Conservation (phyloP, 2,797 vertebrate genomes). For the Pseudochromis fuscus region DNA sequence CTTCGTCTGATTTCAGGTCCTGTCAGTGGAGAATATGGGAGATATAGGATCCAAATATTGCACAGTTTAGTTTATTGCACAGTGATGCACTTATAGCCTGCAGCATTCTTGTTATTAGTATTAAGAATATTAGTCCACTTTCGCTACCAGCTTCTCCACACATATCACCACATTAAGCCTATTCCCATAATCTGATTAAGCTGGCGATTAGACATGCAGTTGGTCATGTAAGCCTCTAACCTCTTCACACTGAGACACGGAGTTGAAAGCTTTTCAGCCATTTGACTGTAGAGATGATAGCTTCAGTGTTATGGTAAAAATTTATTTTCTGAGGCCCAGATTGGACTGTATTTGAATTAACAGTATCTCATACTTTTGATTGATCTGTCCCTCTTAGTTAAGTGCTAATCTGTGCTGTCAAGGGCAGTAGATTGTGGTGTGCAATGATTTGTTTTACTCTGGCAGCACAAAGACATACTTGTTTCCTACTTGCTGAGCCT, state of each 20-base stretch:
- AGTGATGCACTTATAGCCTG: no score
- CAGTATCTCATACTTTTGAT: not conserved
- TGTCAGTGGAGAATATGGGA: not conserved
- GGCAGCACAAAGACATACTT: slow-evolving; percentile 94
- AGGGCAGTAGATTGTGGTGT: slow-evolving; percentile 41
- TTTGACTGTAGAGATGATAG: slow-evolving; percentile 14
- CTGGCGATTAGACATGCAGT: slow-evolving; percentile 58
- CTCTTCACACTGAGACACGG: slow-evolving; percentile 50
- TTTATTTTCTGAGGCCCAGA: slow-evolving; percentile 6
- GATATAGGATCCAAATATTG: not conserved
- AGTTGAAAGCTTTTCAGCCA: slow-evolving; percentile 17
- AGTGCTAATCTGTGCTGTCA: slow-evolving; percentile 15
- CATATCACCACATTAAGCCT: slow-evolving; percentile 56
- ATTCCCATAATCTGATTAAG: slow-evolving; percentile 72
- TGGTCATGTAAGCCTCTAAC: slow-evolving; percentile 60
- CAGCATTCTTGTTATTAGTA: not conserved
- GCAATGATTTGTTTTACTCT: slow-evolving; percentile 68
- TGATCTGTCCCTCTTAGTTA: not conserved
- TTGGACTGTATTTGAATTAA: slow-evolving; percentile 11
- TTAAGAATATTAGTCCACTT: not conserved
- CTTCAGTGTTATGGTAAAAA: not conserved
- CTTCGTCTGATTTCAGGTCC: not conserved
- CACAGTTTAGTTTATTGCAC: not conserved
- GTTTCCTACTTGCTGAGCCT: slow-evolving; percentile 94
- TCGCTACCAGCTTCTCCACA: slow-evolving; percentile 15